Evolutionary conservation across 2,888 invertebrate species (phyloP).

Genomic region (Caenorhabditis sinica): DNA sequence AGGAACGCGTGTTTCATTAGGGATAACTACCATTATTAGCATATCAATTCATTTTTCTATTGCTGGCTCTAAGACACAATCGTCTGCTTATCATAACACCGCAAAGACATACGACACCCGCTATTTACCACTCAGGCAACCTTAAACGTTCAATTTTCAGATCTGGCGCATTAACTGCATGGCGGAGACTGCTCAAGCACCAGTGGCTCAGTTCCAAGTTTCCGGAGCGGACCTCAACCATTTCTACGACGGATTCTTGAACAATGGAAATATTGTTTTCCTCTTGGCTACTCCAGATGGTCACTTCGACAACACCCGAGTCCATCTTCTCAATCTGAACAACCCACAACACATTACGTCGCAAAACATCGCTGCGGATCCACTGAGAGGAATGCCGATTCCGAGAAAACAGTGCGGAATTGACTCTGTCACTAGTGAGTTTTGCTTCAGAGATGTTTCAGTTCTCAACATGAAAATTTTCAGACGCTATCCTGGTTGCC

Average conservation of each 20-base stretch:
- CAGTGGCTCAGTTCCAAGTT: constrained; percentile 76
- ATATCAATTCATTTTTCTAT: neutral
- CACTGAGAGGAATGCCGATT: constrained; percentile 80
- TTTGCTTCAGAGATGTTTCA: too few species aligned
- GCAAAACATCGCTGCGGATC: constrained; percentile 77
- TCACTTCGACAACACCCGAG: constrained; percentile 79
- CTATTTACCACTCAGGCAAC: neutral
- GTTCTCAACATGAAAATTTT: too few species aligned
- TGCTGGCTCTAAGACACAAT: neutral
- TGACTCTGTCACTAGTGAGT: constrained; percentile 77
- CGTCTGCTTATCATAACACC: too few species aligned
- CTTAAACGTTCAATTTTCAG: constrained; percentile 28
- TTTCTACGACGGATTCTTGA: constrained; percentile 83
- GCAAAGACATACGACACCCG: too few species aligned
- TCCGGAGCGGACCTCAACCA: constrained; percentile 80
- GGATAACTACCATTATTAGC: too few species aligned
- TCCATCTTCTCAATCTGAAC: constrained; percentile 78
- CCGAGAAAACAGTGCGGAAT: constrained; percentile 81
- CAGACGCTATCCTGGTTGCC: constrained; percentile 81
- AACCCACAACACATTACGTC: constrained; percentile 78
- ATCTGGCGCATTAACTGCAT: constrained; percentile 75
- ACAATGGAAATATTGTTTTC: constrained; percentile 80
- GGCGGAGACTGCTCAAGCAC: constrained; percentile 73
- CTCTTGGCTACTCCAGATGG: constrained; percentile 81
- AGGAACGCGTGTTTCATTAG: too few species aligned